phyloP scores from a whole-genome alignment of 2,888 invertebrate genomes.

The Athrips mouffetella region DNA sequence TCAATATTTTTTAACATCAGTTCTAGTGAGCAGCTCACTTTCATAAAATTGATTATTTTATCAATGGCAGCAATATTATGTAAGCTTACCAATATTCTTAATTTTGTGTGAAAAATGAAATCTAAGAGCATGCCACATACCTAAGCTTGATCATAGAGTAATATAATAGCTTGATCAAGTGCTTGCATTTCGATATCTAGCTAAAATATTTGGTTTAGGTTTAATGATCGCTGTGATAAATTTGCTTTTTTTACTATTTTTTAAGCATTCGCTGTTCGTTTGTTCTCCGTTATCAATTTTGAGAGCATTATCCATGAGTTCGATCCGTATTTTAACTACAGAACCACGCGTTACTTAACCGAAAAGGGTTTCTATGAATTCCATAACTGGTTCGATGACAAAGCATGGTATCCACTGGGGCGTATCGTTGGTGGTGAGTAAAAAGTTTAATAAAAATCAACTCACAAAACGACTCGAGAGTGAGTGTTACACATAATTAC shows the following conservation, averaged over 20 bases:
- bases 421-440: constrained; percentile 94
- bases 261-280: constrained; percentile 94
- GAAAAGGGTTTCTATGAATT: constrained; percentile 98
- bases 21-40: constrained; percentile 74
- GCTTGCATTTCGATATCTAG: not conserved
- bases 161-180: too few species aligned
- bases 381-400: constrained; percentile 99
- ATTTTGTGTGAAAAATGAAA: not conserved
- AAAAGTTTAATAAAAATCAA: too few species aligned
- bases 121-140: not conserved
- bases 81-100: constrained; percentile 77
- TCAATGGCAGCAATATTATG: constrained; percentile 95
- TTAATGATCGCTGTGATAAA: too few species aligned
- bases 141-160: too few species aligned
- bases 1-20: too few species aligned
- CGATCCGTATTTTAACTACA: constrained; percentile 98
- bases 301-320: constrained; percentile 99
- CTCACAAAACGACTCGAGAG: too few species aligned
- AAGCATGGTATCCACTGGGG: constrained; percentile 98
- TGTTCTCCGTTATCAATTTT: constrained; percentile 96
- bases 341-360: constrained; percentile 94
- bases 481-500: too few species aligned
- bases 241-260: constrained; percentile 32
- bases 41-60: constrained; percentile 87
- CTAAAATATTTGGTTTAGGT: too few species aligned